Conservation (phyloP, 2,888 invertebrate genomes). For the Himalopsyche japonica region DNA sequence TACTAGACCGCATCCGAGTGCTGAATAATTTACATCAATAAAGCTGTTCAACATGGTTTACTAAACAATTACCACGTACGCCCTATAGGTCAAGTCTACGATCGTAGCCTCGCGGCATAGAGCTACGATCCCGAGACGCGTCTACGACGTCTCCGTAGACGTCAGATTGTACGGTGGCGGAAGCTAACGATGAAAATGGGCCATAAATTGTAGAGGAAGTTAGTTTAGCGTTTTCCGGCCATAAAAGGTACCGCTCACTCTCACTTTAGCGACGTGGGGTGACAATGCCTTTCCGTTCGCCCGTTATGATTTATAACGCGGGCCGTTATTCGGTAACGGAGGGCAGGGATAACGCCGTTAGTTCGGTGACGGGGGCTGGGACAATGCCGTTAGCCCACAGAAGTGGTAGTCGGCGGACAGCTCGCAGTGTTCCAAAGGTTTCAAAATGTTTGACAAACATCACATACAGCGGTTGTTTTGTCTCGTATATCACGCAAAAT, state of each 20-base stretch:
- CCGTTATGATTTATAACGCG: background rate
- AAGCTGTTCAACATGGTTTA: too few species aligned
- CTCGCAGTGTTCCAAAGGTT: background rate
- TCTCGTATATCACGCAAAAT: background rate
- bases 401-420: background rate
- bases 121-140: background rate
- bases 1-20: too few species aligned
- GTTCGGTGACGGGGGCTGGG: background rate
- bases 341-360: background rate
- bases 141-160: slow-evolving; percentile 5
- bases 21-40: too few species aligned
- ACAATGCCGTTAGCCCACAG: background rate
- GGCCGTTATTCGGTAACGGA: background rate
- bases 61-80: background rate
- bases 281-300: background rate
- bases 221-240: slow-evolving; percentile 34
- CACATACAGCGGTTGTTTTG: background rate
- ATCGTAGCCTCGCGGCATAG: background rate
- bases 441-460: background rate
- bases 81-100: background rate
- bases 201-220: slow-evolving; percentile 35
- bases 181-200: slow-evolving; percentile 31
- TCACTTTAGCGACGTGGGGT: slow-evolving; percentile 4
- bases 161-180: slow-evolving; percentile 11
- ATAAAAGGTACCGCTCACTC: slow-evolving; percentile 21